Percentiles rank a stretch among this genome's conserved stretches.
Evolutionary conservation across 2,797 vertebrate species (phyloP).

Genomic region (Lates japonicus): DNA sequence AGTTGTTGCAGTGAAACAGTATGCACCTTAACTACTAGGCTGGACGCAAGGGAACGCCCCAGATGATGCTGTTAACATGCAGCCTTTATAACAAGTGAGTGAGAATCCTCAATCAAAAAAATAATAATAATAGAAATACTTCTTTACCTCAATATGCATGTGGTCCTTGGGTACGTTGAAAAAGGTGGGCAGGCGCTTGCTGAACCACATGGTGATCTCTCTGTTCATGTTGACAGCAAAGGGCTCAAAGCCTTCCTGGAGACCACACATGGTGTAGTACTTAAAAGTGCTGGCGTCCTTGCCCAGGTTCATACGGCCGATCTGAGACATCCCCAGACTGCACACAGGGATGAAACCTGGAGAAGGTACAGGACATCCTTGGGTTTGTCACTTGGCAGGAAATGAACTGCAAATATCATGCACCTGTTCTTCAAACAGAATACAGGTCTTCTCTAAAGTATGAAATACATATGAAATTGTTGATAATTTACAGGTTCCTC

Average conservation of each 20-base stretch:
- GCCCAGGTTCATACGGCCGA: constrained; percentile 96
- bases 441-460: constrained; percentile 2
- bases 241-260: constrained; percentile 98
- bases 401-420: not conserved
- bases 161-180: constrained; percentile 92
- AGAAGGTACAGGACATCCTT: constrained; percentile 8
- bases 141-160: constrained; percentile 91
- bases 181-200: constrained; percentile 97
- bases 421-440: not conserved
- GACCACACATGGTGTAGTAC: constrained; percentile 98
- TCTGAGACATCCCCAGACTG: constrained; percentile 93
- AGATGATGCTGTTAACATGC: not conserved
- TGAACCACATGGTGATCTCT: constrained; percentile 99
- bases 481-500: not conserved
- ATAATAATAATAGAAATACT: not conserved
- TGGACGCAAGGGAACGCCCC: no score
- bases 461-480: not conserved
- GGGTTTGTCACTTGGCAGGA: not conserved
- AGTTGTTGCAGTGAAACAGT: not conserved
- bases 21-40: not conserved
- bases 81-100: not conserved
- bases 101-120: not conserved
- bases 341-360: constrained; percentile 97
- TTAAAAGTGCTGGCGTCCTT: constrained; percentile 97
- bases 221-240: constrained; percentile 99